phyloP scores from a whole-genome alignment of 2,888 invertebrate genomes.

The Tromatobia lineatoria region DNA sequence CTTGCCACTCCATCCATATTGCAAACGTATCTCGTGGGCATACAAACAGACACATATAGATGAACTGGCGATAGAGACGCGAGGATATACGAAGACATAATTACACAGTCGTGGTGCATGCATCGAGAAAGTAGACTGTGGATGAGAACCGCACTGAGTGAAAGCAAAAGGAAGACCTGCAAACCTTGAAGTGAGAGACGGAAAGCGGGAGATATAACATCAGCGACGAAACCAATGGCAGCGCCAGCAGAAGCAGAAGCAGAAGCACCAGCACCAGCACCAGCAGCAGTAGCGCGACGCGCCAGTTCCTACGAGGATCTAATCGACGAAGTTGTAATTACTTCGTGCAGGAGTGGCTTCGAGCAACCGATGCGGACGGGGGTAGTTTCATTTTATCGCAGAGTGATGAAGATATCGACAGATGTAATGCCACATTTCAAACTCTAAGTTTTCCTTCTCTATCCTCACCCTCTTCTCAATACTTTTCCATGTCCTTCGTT shows the following conservation, averaged over 20 bases:
- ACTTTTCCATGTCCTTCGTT: background rate
- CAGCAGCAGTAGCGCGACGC: slow-evolving; percentile 34
- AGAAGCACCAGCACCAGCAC: slow-evolving; percentile 13
- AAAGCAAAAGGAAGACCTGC: slow-evolving; percentile 22
- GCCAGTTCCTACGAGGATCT: slow-evolving; percentile 75
- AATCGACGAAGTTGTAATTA: slow-evolving; percentile 81
- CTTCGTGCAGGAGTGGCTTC: slow-evolving; percentile 70
- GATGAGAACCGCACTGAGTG: slow-evolving; percentile 17
- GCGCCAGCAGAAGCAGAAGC: slow-evolving; percentile 29
- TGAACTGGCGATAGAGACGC: slow-evolving; percentile 1
- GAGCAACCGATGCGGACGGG: slow-evolving; percentile 41
- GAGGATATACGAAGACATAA: slow-evolving; percentile 17
- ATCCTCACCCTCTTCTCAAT: slow-evolving; percentile 25
- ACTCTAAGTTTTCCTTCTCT: slow-evolving; percentile 33
- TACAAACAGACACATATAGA: slow-evolving; percentile 1
- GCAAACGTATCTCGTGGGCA: slow-evolving; percentile 12
- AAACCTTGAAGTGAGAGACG: slow-evolving; percentile 50
- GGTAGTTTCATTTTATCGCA: slow-evolving; percentile 79
- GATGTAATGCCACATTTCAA: slow-evolving; percentile 77
- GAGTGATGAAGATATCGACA: slow-evolving; percentile 81
- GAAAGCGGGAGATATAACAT: slow-evolving; percentile 59
- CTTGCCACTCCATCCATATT: slow-evolving; percentile 37
- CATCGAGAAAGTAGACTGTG: slow-evolving; percentile 2
- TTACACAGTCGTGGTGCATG: slow-evolving; percentile 3
- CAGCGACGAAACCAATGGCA: slow-evolving; percentile 47